A percentile compares a stretch with the other conserved stretches of the same genome.
phyloP scores from a whole-genome alignment of 2,797 vertebrate genomes.

The Argyrosomus regius region DNA sequence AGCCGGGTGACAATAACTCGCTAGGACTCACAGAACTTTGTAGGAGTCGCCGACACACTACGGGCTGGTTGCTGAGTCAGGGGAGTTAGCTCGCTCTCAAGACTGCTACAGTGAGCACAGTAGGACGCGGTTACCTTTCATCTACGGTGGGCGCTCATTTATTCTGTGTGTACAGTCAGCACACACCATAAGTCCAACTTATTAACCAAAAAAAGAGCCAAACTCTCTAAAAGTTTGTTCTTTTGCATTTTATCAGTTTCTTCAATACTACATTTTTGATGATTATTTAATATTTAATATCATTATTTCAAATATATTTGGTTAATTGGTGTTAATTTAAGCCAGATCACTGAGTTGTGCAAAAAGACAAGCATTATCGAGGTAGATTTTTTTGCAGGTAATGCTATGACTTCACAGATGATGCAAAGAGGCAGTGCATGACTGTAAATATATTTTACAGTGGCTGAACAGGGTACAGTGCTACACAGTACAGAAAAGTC shows the following conservation, averaged over 20 bases:
- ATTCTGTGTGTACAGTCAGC: neutral
- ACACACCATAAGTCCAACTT: neutral
- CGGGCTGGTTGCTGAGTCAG: neutral
- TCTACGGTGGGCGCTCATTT: neutral
- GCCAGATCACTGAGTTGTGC: neutral
- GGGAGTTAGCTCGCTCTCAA: neutral
- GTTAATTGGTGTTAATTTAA: too few relatives aligned
- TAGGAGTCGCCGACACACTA: neutral
- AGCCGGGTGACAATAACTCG: neutral
- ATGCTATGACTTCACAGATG: neutral
- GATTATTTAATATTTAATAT: too few relatives aligned
- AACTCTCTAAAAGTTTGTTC: too few relatives aligned
- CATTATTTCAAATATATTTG: too few relatives aligned
- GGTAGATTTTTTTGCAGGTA: neutral
- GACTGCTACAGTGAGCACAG: neutral
- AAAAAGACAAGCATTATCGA: neutral
- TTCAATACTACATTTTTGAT: too few relatives aligned
- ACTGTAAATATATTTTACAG: slow-evolving; percentile 2
- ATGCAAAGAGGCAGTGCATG: neutral
- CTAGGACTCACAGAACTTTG: neutral
- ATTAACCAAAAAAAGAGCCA: neutral
- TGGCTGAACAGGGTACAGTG: neutral
- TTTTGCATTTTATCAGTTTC: neutral
- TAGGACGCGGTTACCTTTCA: neutral
- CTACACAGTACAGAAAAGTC: slow-evolving; percentile 15